Evolutionary conservation across 2,888 invertebrate genomes (phyloP), one percentile per base, ranked within the genome.

Genomic region (Eubasilissa splendida): DNA sequence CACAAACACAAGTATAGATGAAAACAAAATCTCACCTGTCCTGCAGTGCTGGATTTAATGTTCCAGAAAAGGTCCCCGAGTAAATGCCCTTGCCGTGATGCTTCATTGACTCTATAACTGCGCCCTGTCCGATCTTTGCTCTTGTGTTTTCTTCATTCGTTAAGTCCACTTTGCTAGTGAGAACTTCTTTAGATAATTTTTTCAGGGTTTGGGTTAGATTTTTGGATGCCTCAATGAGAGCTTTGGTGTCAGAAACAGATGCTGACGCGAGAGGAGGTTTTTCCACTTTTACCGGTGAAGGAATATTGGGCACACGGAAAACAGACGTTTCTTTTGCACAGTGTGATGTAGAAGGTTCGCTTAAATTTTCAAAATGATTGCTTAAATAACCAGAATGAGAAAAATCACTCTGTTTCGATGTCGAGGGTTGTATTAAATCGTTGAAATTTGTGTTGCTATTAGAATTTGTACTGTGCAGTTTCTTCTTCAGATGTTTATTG

Each of bases 41-140:
- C 89, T 98, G 98, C 73, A 97, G 91, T 66, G 97, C 96, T 76
- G 97, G 98, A 88, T 97, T 98, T 77, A 98, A 88, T 22, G 97
- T 98, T 77, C 98, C 98, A 86, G 97, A 97, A 88, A 98, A 98
- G 83, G 98, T 98, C 84, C 98, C 98, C 12, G 97, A 98, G 89
- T 97, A 98, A 84, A 98, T 96, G 85, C 97, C 98, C 88, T 96
- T 96, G 84, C 97, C 96, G 86, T 97, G 96, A 87, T 97, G 97
- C 88, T 95, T 95, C 96, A 97, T 96, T 85, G 96, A 96, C 87
- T 96, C 96, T 87, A 96, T 96, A 86, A 96, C 95, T 85, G 96
- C 96, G 56, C 96, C 96, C 12, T 90, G 89, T 77, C 89, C 89
- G 76, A 89, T 88, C 83, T 89, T 90, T 31, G 89, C 86, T 71